These are phyloP conservation scores for Papilio demoleus DNA, from an alignment of 2,888 invertebrate species.

Conservation along the genomic window DNA sequence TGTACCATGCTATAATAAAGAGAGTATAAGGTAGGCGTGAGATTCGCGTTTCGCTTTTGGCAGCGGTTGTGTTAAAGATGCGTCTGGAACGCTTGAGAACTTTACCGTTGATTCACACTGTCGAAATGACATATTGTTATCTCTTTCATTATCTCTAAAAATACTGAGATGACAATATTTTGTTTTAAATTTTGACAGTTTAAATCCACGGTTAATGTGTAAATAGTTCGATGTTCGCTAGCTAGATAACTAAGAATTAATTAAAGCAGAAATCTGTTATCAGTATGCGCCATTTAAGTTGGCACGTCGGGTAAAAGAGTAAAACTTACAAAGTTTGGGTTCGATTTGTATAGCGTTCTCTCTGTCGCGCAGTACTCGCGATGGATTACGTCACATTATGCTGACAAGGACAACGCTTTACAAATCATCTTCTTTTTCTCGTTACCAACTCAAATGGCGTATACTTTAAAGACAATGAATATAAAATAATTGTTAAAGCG, in stretches of 20 bases:
- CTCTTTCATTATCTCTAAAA: background rate
- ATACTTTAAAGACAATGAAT: background rate
- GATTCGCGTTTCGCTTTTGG: constrained; percentile 32
- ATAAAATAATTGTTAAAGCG: constrained; percentile 4
- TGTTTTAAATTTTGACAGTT: background rate
- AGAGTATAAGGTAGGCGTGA: constrained; percentile 22
- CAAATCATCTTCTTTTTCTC: background rate
- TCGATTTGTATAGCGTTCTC: background rate
- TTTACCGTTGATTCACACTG: background rate
- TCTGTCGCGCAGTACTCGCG: background rate
- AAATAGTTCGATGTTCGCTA: constrained; percentile 35
- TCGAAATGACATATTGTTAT: background rate
- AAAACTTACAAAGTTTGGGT: background rate
- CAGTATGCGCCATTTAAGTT: background rate
- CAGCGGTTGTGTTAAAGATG: constrained; percentile 30
- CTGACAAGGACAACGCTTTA: background rate
- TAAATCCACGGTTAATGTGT: constrained; percentile 17
- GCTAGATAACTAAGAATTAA: constrained; percentile 28
- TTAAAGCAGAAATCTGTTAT: background rate
- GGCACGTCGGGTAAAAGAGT: background rate
- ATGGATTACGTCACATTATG: background rate
- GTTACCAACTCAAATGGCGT: background rate
- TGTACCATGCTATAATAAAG: background rate
- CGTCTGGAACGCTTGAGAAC: constrained; percentile 34
- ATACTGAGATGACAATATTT: background rate